Evolutionary conservation across 2,113 vertebrate genomes (phyloP).

Genomic region (Zeus faber): DNA sequence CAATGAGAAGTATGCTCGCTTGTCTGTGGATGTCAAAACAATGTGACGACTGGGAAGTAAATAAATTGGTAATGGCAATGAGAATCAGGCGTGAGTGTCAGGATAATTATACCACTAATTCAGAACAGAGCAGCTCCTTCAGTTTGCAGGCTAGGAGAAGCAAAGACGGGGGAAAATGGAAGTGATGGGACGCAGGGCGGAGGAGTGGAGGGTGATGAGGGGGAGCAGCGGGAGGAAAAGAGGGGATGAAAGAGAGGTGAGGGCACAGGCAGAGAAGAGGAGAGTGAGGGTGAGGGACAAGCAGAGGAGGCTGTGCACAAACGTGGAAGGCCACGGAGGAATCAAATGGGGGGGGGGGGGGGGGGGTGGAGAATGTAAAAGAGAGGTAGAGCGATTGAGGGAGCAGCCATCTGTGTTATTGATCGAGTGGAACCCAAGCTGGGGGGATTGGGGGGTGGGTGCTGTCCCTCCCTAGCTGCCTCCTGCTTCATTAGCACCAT

Average conservation of each 20-base stretch:
- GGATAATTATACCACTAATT: slow-evolving; percentile 37
- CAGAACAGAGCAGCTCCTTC: slow-evolving; percentile 15
- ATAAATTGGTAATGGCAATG: slow-evolving; percentile 25
- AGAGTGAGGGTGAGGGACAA: slow-evolving; percentile 4
- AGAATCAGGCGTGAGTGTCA: slow-evolving; percentile 30
- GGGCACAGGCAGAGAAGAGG: slow-evolving; percentile 12
- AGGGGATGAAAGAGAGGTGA: neutral
- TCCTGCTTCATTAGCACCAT: slow-evolving; percentile 61
- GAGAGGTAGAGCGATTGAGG: slow-evolving; percentile 18
- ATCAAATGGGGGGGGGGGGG: slow-evolving; percentile 19
- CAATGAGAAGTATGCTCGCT: slow-evolving; percentile 20
- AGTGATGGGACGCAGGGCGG: slow-evolving; percentile 16
- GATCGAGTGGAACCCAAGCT: slow-evolving; percentile 55
- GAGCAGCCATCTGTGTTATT: slow-evolving; percentile 47
- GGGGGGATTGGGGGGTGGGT: slow-evolving; percentile 37
- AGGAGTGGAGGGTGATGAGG: neutral
- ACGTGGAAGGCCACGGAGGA: no score
- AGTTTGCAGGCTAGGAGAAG: slow-evolving; percentile 20
- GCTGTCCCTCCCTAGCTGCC: slow-evolving; percentile 50
- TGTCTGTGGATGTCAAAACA: slow-evolving; percentile 41
- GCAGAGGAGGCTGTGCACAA: no score
- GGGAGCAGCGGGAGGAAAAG: neutral
- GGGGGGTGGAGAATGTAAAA: slow-evolving; percentile 21
- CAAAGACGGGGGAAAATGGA: slow-evolving; percentile 21
- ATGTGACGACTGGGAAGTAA: slow-evolving; percentile 28